A percentile compares a stretch with the other conserved stretches of the same genome.
phyloP scores from a whole-genome alignment of 2,113 vertebrate species.

The Thermophis baileyi region DNA sequence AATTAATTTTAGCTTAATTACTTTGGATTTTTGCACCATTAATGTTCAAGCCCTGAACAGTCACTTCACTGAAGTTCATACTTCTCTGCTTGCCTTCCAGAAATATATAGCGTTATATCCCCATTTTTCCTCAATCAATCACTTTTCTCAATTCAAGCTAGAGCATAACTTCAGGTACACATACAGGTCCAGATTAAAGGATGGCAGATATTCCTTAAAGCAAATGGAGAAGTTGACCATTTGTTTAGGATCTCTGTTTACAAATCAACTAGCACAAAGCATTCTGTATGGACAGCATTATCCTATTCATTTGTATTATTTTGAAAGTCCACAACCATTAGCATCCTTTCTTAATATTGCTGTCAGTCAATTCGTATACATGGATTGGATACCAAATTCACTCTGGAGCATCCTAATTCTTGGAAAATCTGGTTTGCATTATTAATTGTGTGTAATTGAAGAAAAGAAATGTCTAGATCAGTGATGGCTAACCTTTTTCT shows the following conservation, averaged over 20 bases:
- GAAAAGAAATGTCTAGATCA: background rate
- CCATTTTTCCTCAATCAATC: background rate
- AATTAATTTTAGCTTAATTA: background rate
- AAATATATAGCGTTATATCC: background rate
- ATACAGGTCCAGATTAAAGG: background rate
- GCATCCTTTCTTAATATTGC: background rate
- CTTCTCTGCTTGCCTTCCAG: background rate
- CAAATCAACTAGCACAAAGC: background rate
- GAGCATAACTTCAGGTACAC: background rate
- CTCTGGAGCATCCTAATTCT: background rate
- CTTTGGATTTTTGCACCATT: background rate
- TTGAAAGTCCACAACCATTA: background rate
- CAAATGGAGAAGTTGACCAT: background rate
- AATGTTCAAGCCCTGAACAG: background rate
- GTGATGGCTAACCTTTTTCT: no score
- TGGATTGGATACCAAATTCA: background rate
- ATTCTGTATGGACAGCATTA: background rate
- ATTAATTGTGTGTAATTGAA: background rate
- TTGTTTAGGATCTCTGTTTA: background rate
- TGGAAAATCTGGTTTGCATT: background rate
- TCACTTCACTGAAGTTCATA: background rate
- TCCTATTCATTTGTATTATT: background rate
- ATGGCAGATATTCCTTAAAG: background rate
- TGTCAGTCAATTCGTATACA: background rate
- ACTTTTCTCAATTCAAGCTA: background rate